Base-by-base conservation (phyloP, 2,888 invertebrate genomes). In the Zeuzera pyrina region DNA sequence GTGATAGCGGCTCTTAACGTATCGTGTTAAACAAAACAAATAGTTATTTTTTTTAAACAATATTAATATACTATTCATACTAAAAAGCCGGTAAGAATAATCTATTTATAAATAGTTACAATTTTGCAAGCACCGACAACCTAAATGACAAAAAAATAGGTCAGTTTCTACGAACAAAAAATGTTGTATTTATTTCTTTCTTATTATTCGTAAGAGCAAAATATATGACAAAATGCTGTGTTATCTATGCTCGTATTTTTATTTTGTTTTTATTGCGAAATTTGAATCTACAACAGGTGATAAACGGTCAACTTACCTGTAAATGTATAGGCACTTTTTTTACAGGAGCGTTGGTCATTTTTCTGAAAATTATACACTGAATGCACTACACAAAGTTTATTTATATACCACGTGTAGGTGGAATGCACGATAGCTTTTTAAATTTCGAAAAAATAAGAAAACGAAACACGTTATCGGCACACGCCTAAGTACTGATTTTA, bases 301-400 rank as follows among this genome's bases (percentile, higher is more conserved):
- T 13, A 40, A 30, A 30, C n/a, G n/a, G 43, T 44, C 43, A 38
- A 25, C 84, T 88, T 78, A 96, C 92, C 90, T 95, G 94, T 62
- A 94, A 86, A 81, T 97, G 96, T 67, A 97, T 95, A 37, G 96
- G 96, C 39, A 96, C 95, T 85, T 97, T 96, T 81, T 96, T 96
- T 49, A 95, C 94, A 45, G 94, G 94, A 47, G 93, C 93, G 66
- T 55, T 72, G 36, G 61, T 53, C 90, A 90, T 91, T 68, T 74
- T 81, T 47, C 57, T 41, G n/a, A 62, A 58, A 57, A 58, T 46
- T 55, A 57, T 56, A 50, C 66, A 76, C 71, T 41, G 26, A 57
- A 52, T 55, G 51, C 73, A 79, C 76, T 51, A 57, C 65, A 71
- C 68, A 56, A 57, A 57, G 66, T 67, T 55, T 73, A 73, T 74